Evolutionary conservation across 2,113 vertebrate genomes (phyloP), one percentile per base, ranked within the genome.

Genomic region (Ovibos moschatus): DNA sequence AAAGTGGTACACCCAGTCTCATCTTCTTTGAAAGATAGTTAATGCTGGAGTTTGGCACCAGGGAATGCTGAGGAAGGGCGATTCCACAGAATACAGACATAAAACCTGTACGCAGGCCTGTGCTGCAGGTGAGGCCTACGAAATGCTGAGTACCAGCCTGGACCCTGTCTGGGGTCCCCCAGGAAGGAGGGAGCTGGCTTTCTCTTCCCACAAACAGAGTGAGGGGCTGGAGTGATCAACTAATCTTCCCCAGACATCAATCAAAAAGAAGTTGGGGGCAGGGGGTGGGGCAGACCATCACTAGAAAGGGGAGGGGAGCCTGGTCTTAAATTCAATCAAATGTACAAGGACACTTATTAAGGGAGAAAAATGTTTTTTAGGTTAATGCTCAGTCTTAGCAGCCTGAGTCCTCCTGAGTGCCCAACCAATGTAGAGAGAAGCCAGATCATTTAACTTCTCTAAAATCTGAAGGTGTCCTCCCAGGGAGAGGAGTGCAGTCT

Each of bases 31-130:
- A 74, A 78, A 96, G 81, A 5, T 7, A 85, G 36, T 87, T 17
- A 25, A 2, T 7, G 21, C 55, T 50, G 8, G 23, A 82, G 43
- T 17, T 13, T 25, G 15, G 13, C 21, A 25, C 15, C 13, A 3
- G 25, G 11, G 47, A 53, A 74, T 6, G 4, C 62, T 21, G 21
- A 33, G 71, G 51, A 76, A 33, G 33, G 7, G 36, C 3, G n/a
- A 36, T 2, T 6, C 0, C 1, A 0, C 10, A 91, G 81, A 60
- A 71, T 7, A 40, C 43, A 8, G 30, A 47, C 28, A 2, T 0
- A 6, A 30, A 84, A 76, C 17, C 67, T 1, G 16, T 11, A 7
- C 0, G 1, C 25, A 27, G 58, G 47, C 6, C 43, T 67, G 5
- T 10, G 6, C n/a, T 30, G 7, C 33, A 79, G 85, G 55, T 15